Conservation (phyloP, 2,113 vertebrate species). For the Prionailurus viverrinus region DNA sequence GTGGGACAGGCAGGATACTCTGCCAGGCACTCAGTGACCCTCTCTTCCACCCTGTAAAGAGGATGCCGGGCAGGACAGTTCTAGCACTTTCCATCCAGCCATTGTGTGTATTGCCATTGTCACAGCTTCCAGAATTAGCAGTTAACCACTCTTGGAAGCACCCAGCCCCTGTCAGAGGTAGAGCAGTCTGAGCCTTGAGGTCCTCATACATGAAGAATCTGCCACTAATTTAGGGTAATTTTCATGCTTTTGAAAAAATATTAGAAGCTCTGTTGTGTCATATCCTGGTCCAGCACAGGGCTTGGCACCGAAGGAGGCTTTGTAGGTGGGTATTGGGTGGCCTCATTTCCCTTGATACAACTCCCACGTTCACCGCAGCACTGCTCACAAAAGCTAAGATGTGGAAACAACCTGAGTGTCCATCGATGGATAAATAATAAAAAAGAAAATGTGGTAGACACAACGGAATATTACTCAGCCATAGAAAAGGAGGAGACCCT, state of each 20-base stretch:
- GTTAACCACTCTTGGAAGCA: neutral
- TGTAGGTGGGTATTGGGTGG: neutral
- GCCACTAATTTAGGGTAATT: neutral
- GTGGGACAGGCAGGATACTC: neutral
- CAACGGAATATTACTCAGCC: neutral
- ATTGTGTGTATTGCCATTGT: fast-evolving
- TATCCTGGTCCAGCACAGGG: neutral
- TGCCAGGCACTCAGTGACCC: neutral
- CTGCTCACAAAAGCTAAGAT: neutral
- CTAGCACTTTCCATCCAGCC: neutral
- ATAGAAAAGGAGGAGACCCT: neutral
- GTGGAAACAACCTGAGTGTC: neutral
- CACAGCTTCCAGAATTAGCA: neutral
- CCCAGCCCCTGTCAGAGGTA: neutral
- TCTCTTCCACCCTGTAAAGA: neutral
- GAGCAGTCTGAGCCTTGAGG: neutral
- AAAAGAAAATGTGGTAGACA: neutral
- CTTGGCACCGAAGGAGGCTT: neutral
- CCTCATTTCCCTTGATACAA: neutral
- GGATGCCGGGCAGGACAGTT: neutral
- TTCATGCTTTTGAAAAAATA: neutral
- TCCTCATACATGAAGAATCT: neutral
- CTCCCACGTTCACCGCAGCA: neutral
- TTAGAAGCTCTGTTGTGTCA: neutral
- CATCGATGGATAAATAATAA: neutral